Evolutionary conservation across 2,113 vertebrate genomes (phyloP), one percentile per base, ranked within the genome.

Genomic region (Syngnathoides biaculeatus): DNA sequence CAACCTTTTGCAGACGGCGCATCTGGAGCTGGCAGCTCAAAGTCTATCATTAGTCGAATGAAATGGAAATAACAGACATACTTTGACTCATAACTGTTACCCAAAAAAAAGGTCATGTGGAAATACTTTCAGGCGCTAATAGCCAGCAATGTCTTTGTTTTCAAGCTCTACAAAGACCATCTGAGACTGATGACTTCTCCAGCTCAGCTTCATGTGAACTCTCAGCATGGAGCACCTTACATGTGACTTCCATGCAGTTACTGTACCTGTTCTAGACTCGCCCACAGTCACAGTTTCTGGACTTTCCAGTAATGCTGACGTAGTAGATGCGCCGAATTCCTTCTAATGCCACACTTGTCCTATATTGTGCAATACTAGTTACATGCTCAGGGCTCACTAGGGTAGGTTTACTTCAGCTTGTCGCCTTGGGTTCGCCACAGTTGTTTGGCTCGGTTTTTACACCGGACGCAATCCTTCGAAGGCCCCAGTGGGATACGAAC

Each of bases 121-220:
- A 81, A 77, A 47, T 43, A 30, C 65, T 60, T 57, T 4, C 2
- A 7, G 67, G 69, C 60, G 61, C 43, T 45, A 76, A 68, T 22
- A 59, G 73, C 53, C 73, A 24, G 56, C 15, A 60, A 65, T 69
- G 26, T 30, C 26, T 57, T 57, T 66, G 45, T 71, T 69, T 64
- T 72, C 43, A 26, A 42, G 20, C 7, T n/a, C n/a, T n/a, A 14
- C 38, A 77, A 78, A 66, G 17, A 68, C 65, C 71, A 78, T 27
- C 69, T 58, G 80, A 85, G 67, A 38, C 69, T 87, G 83, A 87
- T 82, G 85, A 82, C 77, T 85, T 83, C 67, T 71, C 76, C 83
- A 83, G 80, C 5, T 65, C 35, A 40, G 20, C 40, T 62, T 26
- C 8, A 26, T 45, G 38, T 40, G 7, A 13, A 40, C 38, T 61